Evolutionary conservation across 1,140 invertebrate genomes (phyloP).

Genomic region (Lithobius niger): DNA sequence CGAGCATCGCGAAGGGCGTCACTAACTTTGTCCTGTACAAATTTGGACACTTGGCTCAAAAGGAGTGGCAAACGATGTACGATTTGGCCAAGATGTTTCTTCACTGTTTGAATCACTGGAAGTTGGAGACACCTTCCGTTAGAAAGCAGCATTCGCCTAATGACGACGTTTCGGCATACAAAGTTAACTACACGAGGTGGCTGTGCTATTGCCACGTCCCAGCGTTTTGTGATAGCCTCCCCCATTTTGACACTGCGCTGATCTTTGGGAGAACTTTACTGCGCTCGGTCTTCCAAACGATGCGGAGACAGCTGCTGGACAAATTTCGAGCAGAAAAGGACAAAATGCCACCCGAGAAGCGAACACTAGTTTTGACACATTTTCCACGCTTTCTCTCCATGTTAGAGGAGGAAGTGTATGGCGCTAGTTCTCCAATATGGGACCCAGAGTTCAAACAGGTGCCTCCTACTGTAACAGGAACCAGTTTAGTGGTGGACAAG

Average conservation of each 20-base stretch:
- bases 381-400: conserved; percentile 67
- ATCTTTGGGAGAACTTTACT: conserved; percentile 79
- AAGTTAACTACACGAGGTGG: conserved; percentile 88
- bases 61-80: conserved; percentile 80
- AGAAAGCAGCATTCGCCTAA: conserved; percentile 46
- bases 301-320: conserved; percentile 73
- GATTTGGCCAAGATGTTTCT: conserved; percentile 86
- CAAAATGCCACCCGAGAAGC: conserved; percentile 71
- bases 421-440: conserved; percentile 79
- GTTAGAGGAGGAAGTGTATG: conserved; percentile 75
- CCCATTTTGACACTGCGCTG: conserved; percentile 72
- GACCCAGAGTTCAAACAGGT: conserved; percentile 71
- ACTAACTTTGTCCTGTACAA: conserved; percentile 83
- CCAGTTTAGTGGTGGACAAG: conserved; percentile 28
- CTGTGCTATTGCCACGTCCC: conserved; percentile 89
- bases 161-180: conserved; percentile 72
- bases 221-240: conserved; percentile 82
- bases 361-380: conserved; percentile 46
- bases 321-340: conserved; percentile 78
- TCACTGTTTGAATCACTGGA: conserved; percentile 87
- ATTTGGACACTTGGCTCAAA: conserved; percentile 64
- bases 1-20: conserved; percentile 79
- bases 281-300: conserved; percentile 71
- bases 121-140: conserved; percentile 71
- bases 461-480: conserved; percentile 44